Base-by-base conservation (phyloP, 2,113 vertebrate genomes). In the Phalacrocorax carbo region DNA sequence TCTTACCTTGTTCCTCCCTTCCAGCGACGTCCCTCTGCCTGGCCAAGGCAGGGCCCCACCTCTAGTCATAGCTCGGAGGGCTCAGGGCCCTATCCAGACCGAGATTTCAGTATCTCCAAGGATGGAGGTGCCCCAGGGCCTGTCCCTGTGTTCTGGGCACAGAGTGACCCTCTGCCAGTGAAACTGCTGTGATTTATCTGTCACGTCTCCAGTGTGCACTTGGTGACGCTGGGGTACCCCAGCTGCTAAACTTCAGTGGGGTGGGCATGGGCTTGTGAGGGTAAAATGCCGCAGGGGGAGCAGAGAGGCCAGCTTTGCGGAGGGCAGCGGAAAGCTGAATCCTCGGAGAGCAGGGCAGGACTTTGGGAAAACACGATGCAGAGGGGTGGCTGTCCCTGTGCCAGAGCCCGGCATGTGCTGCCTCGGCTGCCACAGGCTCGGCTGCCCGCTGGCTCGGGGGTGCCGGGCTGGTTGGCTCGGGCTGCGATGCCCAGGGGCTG, bases 111-210 rank as follows among this genome's bases (percentile, higher is more conserved):
- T 7, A 4, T 38, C 27, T 12, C 15, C 15, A 7, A 14, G 42
- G 51, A 34, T 21, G 22, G 71, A 34, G 42, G 7, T 38, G 34
- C n/a, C 42, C 42, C 42, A 29, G n/a, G 23, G 29, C 62, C 23
- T 1, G 0, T 73, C 12, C 58, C 38, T 5, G 48, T 11, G 23
- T 34, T 57, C 2, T 0, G 17, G 34, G 48, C 40, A 7, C 10
- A 3, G 66, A 29, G 55, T 8, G n/a, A 32, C 46, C 21, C 46
- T 40, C n/a, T 38, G n/a, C 36, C 27, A 4, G 51, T 23, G 51
- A 23, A 40, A 13, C 16, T 9, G 60, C 22, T 21, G 25, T 42
- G 38, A 4, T 16, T n/a, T 34, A 13, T 27, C 48, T 12, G 48
- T 65, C 1, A 2, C 61, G 10, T 20, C 38, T 21, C 38, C 49